Percentiles rank a stretch among this genome's conserved stretches.
These are phyloP conservation scores for Coccyzus lansbergi DNA, from an alignment of 2,797 vertebrate species.

Conservation along the genomic window DNA sequence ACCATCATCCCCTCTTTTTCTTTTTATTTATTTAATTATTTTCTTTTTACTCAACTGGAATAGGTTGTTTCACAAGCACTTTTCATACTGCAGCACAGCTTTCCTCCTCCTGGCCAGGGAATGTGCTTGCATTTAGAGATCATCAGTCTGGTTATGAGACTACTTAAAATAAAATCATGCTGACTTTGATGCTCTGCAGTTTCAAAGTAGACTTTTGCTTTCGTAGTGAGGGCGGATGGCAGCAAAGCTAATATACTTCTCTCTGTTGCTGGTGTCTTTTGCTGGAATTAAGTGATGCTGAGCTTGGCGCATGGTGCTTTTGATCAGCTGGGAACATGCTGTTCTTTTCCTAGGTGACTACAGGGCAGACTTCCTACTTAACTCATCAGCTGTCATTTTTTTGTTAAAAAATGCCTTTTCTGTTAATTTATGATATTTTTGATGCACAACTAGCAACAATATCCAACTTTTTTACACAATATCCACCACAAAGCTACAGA, in stretches of 20 bases:
- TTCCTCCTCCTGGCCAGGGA: neutral
- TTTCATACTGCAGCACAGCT: neutral
- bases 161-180: neutral
- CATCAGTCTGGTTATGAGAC: neutral
- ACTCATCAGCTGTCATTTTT: neutral
- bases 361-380: neutral
- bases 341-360: neutral
- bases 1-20: neutral
- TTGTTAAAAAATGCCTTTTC: too few species aligned
- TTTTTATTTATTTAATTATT: neutral
- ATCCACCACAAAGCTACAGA: neutral
- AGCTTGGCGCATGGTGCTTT: neutral
- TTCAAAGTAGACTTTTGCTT: neutral
- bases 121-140: neutral
- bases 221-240: neutral
- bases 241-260: neutral
- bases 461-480: neutral
- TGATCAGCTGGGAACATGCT: neutral
- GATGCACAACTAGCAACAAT: neutral
- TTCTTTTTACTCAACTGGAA: neutral
- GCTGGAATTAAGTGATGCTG: neutral
- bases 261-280: neutral
- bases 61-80: neutral
- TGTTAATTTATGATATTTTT: neutral
- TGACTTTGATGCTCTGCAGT: neutral